Conservation (phyloP, 2,797 vertebrate genomes). For the Peromyscus attwateri region DNA sequence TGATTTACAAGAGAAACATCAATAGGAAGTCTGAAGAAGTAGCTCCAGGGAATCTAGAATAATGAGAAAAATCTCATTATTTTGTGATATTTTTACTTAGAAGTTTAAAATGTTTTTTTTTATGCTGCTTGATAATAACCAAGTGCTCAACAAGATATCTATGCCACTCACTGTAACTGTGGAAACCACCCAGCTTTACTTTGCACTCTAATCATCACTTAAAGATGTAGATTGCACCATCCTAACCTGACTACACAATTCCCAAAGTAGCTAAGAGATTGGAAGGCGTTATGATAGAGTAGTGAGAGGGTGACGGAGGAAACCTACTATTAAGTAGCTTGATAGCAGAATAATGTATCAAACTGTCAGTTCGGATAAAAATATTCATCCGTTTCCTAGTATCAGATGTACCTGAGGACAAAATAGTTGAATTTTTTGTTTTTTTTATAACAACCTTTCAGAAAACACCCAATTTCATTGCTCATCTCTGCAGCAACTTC, state of each 20-base stretch:
- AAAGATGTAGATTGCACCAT: conserved; percentile 38
- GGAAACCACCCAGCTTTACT: conserved; percentile 48
- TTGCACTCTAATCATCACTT: conserved; percentile 57
- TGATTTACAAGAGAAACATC: conserved; percentile 59
- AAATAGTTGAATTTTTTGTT: conserved; percentile 68
- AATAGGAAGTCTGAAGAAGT: conserved; percentile 36
- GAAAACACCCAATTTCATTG: conserved; percentile 53
- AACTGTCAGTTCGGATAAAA: conserved; percentile 73
- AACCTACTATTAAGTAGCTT: conserved; percentile 77
- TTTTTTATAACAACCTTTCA: conserved; percentile 55
- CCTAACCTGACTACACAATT: background rate
- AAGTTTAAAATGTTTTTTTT: conserved; percentile 53
- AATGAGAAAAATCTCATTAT: conserved; percentile 62
- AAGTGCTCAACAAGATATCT: conserved; percentile 65
- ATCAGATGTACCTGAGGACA: conserved; percentile 62
- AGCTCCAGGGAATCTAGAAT: conserved; percentile 21
- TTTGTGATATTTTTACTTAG: conserved; percentile 61
- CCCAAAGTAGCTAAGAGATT: conserved; percentile 71
- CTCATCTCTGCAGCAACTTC: conserved; percentile 53
- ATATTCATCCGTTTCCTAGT: conserved; percentile 71
- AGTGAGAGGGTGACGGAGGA: conserved; percentile 68
- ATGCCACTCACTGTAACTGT: conserved; percentile 42
- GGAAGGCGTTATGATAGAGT: conserved; percentile 39
- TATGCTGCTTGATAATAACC: background rate
- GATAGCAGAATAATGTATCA: conserved; percentile 80